Base-by-base conservation (phyloP, 1,140 invertebrate species). In the Meloidogyne chitwoodi region DNA sequence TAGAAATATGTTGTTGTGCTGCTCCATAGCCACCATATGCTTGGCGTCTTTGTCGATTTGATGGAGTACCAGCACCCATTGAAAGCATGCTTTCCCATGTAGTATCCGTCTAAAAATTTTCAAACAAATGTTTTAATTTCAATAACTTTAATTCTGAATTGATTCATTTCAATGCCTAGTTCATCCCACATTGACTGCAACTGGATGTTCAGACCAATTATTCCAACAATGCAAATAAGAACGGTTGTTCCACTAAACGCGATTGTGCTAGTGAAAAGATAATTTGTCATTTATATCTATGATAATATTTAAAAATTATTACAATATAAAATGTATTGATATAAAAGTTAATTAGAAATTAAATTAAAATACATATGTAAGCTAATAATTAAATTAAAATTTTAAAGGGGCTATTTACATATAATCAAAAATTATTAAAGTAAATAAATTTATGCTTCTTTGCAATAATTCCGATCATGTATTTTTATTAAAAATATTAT, bases 101-200 rank as follows among this genome's bases (percentile, higher is more conserved):
- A 61, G 85, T 80, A 56, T 87, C 85, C 38, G 83, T 79, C 61
- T 78, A 74, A 24, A 82, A 83, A 29, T 74, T 81, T 5, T 6
- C 6, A 56, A 56, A 56, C 0, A n/a, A n/a, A 56, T 8, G 80
- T 41, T 75, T 34, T 44, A 41, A 61, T 81, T 78, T 77, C n/a
- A 78, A 68, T 34, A 67, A 74, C 41, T 69, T 75, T 68, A 61
- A 22, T 11, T 64, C 87, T 85, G 70, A 85, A 84, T 24, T 66
- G 61, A 56, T 79, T 77, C 75, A 85, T 86, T 68, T 85, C 85
- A 48, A 44, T 29, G 79, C 84, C 85, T 38, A 85, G 64, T 72
- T 85, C 81, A 41, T 70, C 68, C 84, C 85, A 85, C 62, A 87
- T 85, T 61, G 26, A 71, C 41, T 85, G 83, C 44, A 85, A 82